phyloP scores from a whole-genome alignment of 1,140 invertebrate species.

The Lordiphosa clarofinis region DNA sequence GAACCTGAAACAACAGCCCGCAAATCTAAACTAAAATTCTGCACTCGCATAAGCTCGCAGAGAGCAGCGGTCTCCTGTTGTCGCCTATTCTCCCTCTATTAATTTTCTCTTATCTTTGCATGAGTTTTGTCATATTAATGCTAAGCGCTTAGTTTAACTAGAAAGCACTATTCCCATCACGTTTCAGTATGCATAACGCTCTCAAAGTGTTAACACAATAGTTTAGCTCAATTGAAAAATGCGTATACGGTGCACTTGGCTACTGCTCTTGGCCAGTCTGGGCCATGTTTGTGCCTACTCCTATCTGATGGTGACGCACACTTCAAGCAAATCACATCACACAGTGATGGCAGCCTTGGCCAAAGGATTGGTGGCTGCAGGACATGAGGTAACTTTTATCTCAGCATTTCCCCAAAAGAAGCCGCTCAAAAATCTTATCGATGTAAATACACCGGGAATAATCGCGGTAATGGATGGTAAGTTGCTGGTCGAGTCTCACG shows the following conservation, averaged over 20 bases:
- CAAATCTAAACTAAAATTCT: too few species aligned
- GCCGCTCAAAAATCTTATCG: constrained; percentile 80
- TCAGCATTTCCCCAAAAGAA: constrained; percentile 80
- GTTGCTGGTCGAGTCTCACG: constrained; percentile 30
- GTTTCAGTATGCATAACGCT: constrained; percentile 2
- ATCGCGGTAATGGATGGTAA: constrained; percentile 44
- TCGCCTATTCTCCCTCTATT: too few species aligned
- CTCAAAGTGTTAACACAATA: neutral
- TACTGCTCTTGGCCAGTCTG: constrained; percentile 13
- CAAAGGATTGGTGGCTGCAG: constrained; percentile 80
- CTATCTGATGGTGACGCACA: constrained; percentile 79
- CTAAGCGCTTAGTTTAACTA: neutral
- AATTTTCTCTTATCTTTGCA: neutral
- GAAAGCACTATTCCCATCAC: neutral
- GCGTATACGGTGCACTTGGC: neutral
- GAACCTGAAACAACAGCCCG: too few species aligned
- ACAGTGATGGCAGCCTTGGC: constrained; percentile 81
- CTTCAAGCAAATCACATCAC: constrained; percentile 82
- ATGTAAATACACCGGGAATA: constrained; percentile 47
- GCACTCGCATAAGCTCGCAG: too few species aligned
- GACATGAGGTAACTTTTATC: constrained; percentile 82
- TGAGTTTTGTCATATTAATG: too few species aligned
- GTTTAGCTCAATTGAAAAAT: constrained; percentile 2
- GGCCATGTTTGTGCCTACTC: constrained; percentile 38
- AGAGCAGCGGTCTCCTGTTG: too few species aligned